Evolutionary conservation across 2,113 vertebrate genomes (phyloP).

Genomic region (Gopherus evgoodei): DNA sequence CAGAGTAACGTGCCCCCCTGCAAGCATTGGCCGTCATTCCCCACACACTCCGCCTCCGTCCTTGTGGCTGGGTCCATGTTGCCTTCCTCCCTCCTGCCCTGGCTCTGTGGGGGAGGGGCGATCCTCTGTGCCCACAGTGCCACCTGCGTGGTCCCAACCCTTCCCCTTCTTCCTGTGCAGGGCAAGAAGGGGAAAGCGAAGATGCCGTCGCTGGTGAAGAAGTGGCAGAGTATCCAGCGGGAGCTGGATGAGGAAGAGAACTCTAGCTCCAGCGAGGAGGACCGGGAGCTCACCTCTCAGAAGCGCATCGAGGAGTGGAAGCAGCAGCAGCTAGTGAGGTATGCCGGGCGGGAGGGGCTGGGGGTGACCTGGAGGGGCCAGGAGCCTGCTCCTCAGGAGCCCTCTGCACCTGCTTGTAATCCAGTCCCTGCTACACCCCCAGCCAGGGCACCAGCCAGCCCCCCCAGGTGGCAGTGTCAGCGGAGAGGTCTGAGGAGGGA

Average conservation of each 20-base stretch:
- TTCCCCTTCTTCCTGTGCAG: constrained; percentile 49
- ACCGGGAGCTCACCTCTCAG: constrained; percentile 87
- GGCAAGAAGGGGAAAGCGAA: constrained; percentile 95
- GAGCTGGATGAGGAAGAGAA: constrained; percentile 98
- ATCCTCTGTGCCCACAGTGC: neutral
- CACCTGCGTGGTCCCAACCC: neutral
- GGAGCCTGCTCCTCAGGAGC: neutral
- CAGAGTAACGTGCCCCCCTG: neutral
- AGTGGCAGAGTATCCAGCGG: constrained; percentile 99
- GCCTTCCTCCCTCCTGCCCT: neutral
- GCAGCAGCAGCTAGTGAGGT: constrained; percentile 92
- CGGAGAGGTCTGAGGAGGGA: too few species aligned
- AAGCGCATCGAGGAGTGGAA: constrained; percentile 96
- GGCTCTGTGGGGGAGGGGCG: neutral
- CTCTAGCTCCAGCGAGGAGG: constrained; percentile 95
- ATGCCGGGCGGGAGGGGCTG: neutral
- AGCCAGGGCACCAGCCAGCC: neutral
- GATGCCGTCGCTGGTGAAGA: constrained; percentile 97
- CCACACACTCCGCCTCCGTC: neutral
- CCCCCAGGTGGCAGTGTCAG: neutral
- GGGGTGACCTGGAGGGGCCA: neutral
- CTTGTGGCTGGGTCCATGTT: neutral
- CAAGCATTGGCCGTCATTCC: neutral
- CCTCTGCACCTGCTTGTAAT: neutral
- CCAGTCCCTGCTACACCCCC: neutral